Evolutionary conservation across 2,113 vertebrate species (phyloP), one percentile per base, ranked within the genome.

Genomic region (Burhinus bistriatus): DNA sequence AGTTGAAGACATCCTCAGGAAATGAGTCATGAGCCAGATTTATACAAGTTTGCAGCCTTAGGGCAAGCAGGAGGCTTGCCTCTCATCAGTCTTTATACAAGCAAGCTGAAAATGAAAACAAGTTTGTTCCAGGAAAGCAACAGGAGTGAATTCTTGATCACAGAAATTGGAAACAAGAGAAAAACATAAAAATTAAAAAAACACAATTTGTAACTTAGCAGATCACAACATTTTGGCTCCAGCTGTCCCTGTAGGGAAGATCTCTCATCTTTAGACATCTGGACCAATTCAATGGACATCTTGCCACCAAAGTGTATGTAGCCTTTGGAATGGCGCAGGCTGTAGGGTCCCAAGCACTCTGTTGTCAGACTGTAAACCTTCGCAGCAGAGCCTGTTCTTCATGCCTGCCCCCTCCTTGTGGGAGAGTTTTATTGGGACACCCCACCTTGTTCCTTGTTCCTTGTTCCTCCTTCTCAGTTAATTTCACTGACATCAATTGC

Each of bases 41-140:
- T 95, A 94, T 44, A 94, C 44, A 89, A 95, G 61, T 89, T 82
- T 68, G 47, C 84, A 82, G 93, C 87, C 91, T 81, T 38, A 86
- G 89, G 94, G 94, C 91, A 94, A 62, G 54, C 76, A 89, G 87
- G 62, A 93, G 80, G 44, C 65, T 96, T 59, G 80, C 80, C 52
- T 93, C 87, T 91, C 87, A 44, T 87, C 89, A 68, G 91, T 91
- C 91, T 94, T 93, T 82, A 89, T 78, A 93, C 77, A 89, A 95
- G 83, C 81, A 89, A 94, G 65, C 69, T 71, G 89, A 87, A 97
- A 95, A 96, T 64, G 80, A 91, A 94, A 87, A 75, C 55, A 94
- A 89, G 65, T 69, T 89, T 91, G 65, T 95, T 96, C 91, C 89
- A 93, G 93, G 77, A 95, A 95, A 91, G 77, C 81, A 89, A 93